Evolutionary conservation across 2,113 vertebrate species (phyloP).

Genomic region (Mirza zaza): DNA sequence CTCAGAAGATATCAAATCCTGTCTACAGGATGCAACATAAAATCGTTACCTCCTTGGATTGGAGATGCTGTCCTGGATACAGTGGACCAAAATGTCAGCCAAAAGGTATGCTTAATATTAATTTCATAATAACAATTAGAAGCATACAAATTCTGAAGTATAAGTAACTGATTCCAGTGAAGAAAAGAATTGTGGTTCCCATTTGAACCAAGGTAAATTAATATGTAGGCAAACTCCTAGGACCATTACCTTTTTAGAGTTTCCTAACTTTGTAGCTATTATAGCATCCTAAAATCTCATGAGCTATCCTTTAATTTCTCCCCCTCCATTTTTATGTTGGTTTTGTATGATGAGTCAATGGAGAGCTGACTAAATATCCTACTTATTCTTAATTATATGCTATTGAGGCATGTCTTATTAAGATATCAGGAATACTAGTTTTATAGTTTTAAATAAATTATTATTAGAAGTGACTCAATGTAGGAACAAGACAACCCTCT

Average conservation of each 20-base stretch:
- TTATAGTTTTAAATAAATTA: not conserved
- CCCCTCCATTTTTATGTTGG: not conserved
- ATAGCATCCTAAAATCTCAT: not conserved
- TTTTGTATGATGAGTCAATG: not conserved
- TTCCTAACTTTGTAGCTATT: not conserved
- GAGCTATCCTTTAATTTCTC: not conserved
- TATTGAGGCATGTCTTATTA: not conserved
- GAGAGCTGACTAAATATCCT: not conserved
- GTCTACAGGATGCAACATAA: slow-evolving; percentile 87
- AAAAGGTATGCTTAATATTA: slow-evolving; percentile 72
- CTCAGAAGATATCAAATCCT: slow-evolving; percentile 77
- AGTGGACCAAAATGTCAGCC: slow-evolving; percentile 82
- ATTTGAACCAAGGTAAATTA: not conserved
- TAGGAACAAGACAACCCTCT: not conserved
- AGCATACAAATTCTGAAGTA: not conserved
- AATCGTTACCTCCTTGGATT: slow-evolving; percentile 86
- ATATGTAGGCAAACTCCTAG: not conserved
- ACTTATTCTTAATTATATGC: not conserved
- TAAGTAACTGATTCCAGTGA: not conserved
- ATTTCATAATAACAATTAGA: not conserved
- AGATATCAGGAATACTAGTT: not conserved
- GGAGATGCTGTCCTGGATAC: slow-evolving; percentile 89
- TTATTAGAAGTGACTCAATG: not conserved
- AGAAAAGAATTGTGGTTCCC: not conserved
- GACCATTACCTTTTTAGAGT: slow-evolving; percentile 16